phyloP scores from a whole-genome alignment of 2,797 vertebrate genomes.

The Melanogrammus aeglefinus region DNA sequence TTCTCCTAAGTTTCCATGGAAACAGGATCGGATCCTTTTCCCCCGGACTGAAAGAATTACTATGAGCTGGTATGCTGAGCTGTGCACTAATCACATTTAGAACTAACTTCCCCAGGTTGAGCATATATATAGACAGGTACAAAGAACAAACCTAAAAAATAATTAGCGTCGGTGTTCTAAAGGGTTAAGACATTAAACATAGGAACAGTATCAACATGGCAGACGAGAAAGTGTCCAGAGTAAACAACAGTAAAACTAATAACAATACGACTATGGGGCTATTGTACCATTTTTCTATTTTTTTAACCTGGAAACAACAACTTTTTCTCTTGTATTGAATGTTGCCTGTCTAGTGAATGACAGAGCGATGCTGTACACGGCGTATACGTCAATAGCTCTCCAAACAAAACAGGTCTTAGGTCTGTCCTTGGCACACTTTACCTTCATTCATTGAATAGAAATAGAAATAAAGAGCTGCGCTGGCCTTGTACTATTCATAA shows the following conservation, averaged over 20 bases:
- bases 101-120: constrained; percentile 50
- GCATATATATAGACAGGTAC: background rate
- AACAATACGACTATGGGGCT: background rate
- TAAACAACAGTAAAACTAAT: background rate
- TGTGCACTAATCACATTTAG: constrained; percentile 70
- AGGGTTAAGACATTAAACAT: background rate
- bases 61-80: constrained; percentile 57
- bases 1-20: constrained; percentile 77
- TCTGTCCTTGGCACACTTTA: background rate
- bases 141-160: background rate
- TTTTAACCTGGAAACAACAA: no score
- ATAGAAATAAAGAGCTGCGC: background rate
- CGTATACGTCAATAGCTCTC: background rate
- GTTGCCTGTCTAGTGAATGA: background rate
- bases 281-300: background rate
- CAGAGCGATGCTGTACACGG: background rate
- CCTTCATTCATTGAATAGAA: background rate
- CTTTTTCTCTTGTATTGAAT: background rate
- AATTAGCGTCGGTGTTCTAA: background rate
- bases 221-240: background rate
- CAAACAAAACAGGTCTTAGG: background rate
- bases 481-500: background rate
- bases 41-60: constrained; percentile 41
- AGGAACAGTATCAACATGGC: background rate
- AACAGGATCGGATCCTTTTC: constrained; percentile 72